These are phyloP conservation scores for Myoxocephalus aenaeus DNA, from an alignment of 2,797 vertebrate species.

Conservation along the genomic window DNA sequence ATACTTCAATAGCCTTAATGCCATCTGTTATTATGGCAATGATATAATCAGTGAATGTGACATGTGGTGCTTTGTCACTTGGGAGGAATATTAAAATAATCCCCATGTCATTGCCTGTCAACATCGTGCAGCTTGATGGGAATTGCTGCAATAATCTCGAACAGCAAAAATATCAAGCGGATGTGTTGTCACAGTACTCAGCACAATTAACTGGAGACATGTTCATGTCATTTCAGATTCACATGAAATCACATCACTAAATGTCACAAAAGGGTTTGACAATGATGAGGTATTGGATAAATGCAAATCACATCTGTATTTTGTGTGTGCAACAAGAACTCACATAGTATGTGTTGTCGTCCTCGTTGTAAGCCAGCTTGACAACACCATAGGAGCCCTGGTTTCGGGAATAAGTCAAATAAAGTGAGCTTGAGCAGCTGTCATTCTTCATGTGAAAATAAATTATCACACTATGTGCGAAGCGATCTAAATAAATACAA, in stretches of 20 bases:
- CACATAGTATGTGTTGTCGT: conserved; percentile 98
- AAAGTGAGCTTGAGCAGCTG: conserved; percentile 55
- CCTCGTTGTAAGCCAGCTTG: conserved; percentile 99
- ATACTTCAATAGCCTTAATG: conserved; percentile 13
- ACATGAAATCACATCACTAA: conserved; percentile 35
- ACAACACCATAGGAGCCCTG: conserved; percentile 99
- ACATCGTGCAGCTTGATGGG: conserved; percentile 49
- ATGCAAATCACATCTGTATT: conserved; percentile 31
- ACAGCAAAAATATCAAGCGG: conserved; percentile 33
- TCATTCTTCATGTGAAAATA: conserved; percentile 32
- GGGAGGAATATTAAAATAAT: conserved; percentile 66
- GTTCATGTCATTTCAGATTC: conserved; percentile 16
- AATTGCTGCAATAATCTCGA: conserved; percentile 42
- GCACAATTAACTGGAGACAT: conserved; percentile 44
- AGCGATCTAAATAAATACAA: conserved; percentile 40
- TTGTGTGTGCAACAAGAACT: conserved; percentile 72
- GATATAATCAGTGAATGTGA: conserved; percentile 48
- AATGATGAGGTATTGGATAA: conserved; percentile 20
- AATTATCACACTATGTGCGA: conserved; percentile 31
- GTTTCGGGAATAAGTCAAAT: conserved; percentile 35
- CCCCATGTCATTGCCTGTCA: conserved; percentile 42
- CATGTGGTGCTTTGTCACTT: conserved; percentile 59
- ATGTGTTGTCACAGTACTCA: conserved; percentile 15
- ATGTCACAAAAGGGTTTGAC: conserved; percentile 1
- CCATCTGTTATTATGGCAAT: conserved; percentile 43